phyloP scores from a whole-genome alignment of 2,888 invertebrate genomes.

The Branchinecta sandiegonensis region DNA sequence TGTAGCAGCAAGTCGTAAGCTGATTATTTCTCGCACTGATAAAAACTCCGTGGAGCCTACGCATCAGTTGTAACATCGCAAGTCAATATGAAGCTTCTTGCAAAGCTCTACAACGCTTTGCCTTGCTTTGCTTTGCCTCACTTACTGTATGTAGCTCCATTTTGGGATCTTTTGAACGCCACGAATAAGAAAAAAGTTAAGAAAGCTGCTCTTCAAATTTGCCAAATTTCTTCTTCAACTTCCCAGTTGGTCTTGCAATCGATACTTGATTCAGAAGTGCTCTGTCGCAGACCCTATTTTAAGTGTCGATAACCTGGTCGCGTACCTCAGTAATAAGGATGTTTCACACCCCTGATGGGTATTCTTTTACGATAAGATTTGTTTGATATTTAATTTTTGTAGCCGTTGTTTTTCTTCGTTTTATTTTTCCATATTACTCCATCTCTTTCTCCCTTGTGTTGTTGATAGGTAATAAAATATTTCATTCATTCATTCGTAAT shows the following conservation, averaged over 20 bases:
- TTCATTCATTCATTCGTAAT: no score
- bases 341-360: no score
- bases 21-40: slow-evolving; percentile 2
- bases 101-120: slow-evolving; percentile 10
- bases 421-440: no score
- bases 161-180: neutral
- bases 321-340: no score
- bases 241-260: neutral
- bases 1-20: neutral
- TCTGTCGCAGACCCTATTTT: no score
- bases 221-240: neutral
- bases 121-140: neutral
- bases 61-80: neutral
- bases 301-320: no score
- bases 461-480: no score
- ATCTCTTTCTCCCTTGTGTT: no score
- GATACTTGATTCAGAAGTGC: no score
- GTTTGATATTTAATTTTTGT: no score
- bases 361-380: no score
- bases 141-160: neutral
- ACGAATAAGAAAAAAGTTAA: neutral
- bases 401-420: no score
- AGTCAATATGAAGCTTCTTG: neutral
- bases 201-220: neutral
- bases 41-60: slow-evolving; percentile 11